These are phyloP conservation scores for Temnothorax rugatulus DNA, from an alignment of 2,888 invertebrate species.

Conservation along the genomic window DNA sequence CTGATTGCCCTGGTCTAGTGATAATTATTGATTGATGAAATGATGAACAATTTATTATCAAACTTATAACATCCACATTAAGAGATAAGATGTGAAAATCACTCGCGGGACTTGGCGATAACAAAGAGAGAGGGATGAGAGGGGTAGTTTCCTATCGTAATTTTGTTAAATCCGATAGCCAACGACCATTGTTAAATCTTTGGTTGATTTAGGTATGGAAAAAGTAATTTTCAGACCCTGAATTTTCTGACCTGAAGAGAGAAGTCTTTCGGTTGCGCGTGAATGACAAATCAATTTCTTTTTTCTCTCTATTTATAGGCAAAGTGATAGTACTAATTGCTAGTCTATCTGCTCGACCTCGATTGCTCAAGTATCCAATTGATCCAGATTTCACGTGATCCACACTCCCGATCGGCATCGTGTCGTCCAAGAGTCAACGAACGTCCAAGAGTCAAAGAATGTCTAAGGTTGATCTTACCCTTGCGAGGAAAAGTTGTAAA, in stretches of 20 bases:
- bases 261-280: background rate
- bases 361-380: conserved; percentile 24
- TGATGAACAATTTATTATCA: background rate
- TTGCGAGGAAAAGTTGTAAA: conserved; percentile 26
- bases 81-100: background rate
- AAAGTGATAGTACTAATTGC: background rate
- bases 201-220: no score
- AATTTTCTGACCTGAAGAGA: background rate
- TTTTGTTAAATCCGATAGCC: background rate
- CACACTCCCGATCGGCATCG: background rate
- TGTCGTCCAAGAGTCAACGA: conserved; percentile 42
- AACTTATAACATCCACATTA: background rate
- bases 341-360: background rate
- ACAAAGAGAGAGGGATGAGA: background rate
- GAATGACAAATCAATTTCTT: background rate
- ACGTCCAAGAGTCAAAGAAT: conserved; percentile 23
- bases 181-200: background rate
- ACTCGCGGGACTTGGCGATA: background rate
- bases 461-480: background rate
- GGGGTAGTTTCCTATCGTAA: background rate
- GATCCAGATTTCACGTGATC: background rate
- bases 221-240: background rate
- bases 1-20: background rate
- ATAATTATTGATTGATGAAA: background rate
- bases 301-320: conserved; percentile 15